Evolutionary conservation across 92 coral and sea anemone genomes (phyloP).

Genomic region (Parazoanthus atlanticus): DNA sequence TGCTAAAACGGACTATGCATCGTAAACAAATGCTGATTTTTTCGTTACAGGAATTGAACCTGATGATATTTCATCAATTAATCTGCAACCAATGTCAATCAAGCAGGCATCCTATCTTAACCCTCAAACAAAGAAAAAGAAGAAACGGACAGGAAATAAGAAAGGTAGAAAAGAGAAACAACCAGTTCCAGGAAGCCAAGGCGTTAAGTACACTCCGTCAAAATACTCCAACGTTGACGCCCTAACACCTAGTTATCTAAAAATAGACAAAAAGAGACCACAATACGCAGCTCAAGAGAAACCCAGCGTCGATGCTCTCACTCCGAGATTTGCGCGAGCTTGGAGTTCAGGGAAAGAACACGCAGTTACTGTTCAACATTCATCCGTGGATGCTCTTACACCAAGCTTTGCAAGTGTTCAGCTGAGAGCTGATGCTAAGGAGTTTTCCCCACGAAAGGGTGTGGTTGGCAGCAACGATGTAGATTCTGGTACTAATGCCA

Average conservation of each 20-base stretch:
- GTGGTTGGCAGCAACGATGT: background rate
- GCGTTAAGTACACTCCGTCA: background rate
- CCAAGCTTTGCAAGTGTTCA: conserved; percentile 51
- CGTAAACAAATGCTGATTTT: background rate
- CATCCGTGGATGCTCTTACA: conserved; percentile 67
- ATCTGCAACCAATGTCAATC: conserved; percentile 71
- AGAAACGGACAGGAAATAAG: conserved; percentile 71
- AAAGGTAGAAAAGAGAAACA: conserved; percentile 49
- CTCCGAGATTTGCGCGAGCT: background rate
- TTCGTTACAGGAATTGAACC: conserved; percentile 72
- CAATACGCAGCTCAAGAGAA: conserved; percentile 17
- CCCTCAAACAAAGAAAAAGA: conserved; percentile 81
- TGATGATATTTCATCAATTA: conserved; percentile 86
- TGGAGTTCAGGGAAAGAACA: background rate
- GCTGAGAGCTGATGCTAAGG: background rate
- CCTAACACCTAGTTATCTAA: conserved; percentile 43
- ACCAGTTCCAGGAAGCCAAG: conserved; percentile 22
- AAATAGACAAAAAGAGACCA: conserved; percentile 23
- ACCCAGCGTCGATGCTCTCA: conserved; percentile 6
- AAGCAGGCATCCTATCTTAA: conserved; percentile 82
- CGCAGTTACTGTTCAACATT: conserved; percentile 36
- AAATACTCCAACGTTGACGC: conserved; percentile 4
- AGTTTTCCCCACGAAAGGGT: background rate
- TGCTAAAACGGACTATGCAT: too few species aligned
- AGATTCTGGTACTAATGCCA: background rate